These are phyloP conservation scores for Cenopis cana DNA, from an alignment of 2,888 invertebrate genomes.

Conservation along the genomic window DNA sequence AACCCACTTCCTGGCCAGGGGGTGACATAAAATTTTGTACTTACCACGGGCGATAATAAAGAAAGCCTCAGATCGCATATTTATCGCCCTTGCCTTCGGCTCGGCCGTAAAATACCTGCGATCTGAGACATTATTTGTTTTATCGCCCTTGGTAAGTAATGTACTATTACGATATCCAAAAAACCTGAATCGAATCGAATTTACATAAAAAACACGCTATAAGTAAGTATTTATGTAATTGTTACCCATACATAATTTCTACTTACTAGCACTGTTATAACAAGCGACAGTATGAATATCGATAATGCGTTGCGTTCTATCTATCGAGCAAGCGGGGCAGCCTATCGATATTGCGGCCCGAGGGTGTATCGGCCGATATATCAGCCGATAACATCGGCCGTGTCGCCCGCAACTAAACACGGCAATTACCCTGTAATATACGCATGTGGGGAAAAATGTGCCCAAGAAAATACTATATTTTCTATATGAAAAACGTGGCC, in stretches of 20 bases:
- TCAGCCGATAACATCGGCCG: constrained; percentile 72
- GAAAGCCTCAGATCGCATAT: too few species aligned
- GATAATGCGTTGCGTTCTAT: constrained; percentile 57
- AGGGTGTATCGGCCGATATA: constrained; percentile 68
- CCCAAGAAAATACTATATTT: not conserved
- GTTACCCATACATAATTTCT: not conserved
- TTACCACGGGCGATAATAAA: too few species aligned
- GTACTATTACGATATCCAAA: not conserved
- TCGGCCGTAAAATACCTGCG: too few species aligned
- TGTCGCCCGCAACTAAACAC: constrained; percentile 72
- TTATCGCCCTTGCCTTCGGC: too few species aligned
- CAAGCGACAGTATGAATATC: constrained; percentile 67
- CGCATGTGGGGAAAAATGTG: constrained; percentile 41
- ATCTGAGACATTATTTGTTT: too few species aligned
- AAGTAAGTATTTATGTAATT: not conserved
- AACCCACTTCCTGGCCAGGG: too few species aligned
- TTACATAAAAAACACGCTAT: not conserved
- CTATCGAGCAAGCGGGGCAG: constrained; percentile 55
- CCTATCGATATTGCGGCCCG: constrained; percentile 66
- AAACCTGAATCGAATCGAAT: not conserved
- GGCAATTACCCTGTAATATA: constrained; percentile 63
- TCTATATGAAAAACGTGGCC: too few species aligned
- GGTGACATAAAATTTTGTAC: too few species aligned
- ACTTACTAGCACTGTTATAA: constrained; percentile 48
- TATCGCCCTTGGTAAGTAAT: too few species aligned